Evolutionary conservation across 53 echinoderm and acorn worm genomes (phyloP), one percentile per base, ranked within the genome.

Genomic region (Luidia sarsii): DNA sequence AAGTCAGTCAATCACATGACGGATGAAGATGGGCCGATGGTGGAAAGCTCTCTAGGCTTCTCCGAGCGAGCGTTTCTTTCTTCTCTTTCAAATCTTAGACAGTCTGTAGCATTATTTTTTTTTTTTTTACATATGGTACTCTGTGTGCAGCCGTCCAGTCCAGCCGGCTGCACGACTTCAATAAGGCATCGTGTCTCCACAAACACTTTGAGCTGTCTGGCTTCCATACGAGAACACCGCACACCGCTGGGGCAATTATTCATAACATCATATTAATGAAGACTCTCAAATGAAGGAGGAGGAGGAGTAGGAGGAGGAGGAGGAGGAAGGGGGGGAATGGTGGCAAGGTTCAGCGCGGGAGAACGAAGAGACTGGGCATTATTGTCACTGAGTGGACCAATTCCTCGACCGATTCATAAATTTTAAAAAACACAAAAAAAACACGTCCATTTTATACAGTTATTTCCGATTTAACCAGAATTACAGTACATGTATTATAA

Each of bases 1-100:
- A 60, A 77, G 77, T 61, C 77, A 77, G 77, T 77, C 77, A 77
- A 77, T 77, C 77, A 77, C 77, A 77, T 77, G 77, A 77, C 77
- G 61, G 55, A 77, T 77, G 77, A 77, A 77, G 77, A 77, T 27
- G 50, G 77, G 77, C 60, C 77, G 61, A 59, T 60, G 60, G 77
- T 77, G 77, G 77, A 59, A n/a, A 77, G 77, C 43, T 72, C 72
- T 72, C 34, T 13, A 25, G 23, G 23, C 54, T 1, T 54, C 23
- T 27, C 54, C 22, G 54, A n/a, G 25, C 28, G 27, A 16, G 51
- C 51, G 3, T 15, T 13, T 16, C 59, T n/a, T n/a, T n/a, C n/a
- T n/a, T n/a, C n/a, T n/a, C n/a, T n/a, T n/a, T n/a, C n/a, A n/a
- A n/a, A n/a, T n/a, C n/a, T n/a, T n/a, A n/a, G n/a, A n/a, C n/a